These are phyloP conservation scores for Neoscelio sp. DNA, from an alignment of 2,888 invertebrate genomes.

Conservation along the genomic window DNA sequence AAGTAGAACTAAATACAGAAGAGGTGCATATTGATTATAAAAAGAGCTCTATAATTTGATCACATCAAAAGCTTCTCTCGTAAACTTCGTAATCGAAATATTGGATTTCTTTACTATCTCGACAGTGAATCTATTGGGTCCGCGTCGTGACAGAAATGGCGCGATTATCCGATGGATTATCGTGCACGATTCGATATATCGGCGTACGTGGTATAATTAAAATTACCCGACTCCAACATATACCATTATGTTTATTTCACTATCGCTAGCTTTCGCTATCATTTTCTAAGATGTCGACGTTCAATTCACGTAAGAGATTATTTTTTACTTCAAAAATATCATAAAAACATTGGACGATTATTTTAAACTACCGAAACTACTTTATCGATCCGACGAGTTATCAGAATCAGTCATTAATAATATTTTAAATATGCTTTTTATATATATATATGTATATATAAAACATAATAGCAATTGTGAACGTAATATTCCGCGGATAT, in stretches of 20 bases:
- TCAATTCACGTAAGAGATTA: too few relatives aligned
- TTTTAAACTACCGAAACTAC: too few relatives aligned
- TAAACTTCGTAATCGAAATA: conserved; percentile 63
- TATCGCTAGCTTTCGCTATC: conserved; percentile 11
- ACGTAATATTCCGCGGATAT: not conserved
- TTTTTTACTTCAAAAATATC: too few relatives aligned
- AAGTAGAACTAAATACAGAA: conserved; percentile 46
- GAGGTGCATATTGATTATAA: conserved; percentile 40
- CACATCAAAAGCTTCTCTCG: conserved; percentile 58
- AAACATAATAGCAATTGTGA: conserved; percentile 1
- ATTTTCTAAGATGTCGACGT: too few relatives aligned
- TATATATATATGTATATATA: too few relatives aligned
- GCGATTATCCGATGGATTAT: conserved; percentile 58
- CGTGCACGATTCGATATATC: conserved; percentile 42
- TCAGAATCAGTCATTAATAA: not conserved
- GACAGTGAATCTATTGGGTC: conserved; percentile 53
- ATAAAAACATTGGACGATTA: too few relatives aligned
- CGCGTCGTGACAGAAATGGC: conserved; percentile 55
- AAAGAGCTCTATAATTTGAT: conserved; percentile 58
- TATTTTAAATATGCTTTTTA: too few relatives aligned
- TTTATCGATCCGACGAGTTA: too few relatives aligned
- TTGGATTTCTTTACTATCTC: conserved; percentile 62
- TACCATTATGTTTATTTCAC: conserved; percentile 32
- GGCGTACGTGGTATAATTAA: conserved; percentile 50
- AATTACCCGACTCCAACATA: conserved; percentile 38